phyloP scores from a whole-genome alignment of 2,113 vertebrate genomes.

The Serinus canaria region DNA sequence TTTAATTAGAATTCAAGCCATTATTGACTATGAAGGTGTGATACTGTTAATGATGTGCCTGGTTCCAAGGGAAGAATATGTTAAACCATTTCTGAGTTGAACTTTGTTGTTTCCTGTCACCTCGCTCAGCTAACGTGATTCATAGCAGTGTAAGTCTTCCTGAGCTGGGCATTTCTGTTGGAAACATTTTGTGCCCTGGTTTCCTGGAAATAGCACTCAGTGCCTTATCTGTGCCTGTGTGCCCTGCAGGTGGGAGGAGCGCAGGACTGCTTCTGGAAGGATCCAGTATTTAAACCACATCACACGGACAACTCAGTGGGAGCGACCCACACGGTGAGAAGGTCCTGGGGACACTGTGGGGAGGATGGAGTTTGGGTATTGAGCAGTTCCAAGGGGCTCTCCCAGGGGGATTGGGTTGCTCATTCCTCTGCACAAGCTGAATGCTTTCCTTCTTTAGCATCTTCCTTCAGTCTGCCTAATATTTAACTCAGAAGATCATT shows the following conservation, averaged over 20 bases:
- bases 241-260: conserved; percentile 90
- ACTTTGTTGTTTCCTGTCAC: conserved; percentile 45
- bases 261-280: conserved; percentile 91
- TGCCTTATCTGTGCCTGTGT: conserved; percentile 62
- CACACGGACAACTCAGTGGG: conserved; percentile 93
- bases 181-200: conserved; percentile 43
- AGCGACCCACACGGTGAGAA: conserved; percentile 89
- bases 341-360: neutral
- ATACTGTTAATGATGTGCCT: neutral
- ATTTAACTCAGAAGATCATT: neutral
- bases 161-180: conserved; percentile 49
- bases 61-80: neutral
- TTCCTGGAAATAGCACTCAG: conserved; percentile 59
- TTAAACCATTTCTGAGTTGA: conserved; percentile 11
- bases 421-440: neutral
- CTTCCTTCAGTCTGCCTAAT: neutral
- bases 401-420: neutral
- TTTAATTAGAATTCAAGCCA: neutral
- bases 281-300: conserved; percentile 97
- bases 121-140: conserved; percentile 36
- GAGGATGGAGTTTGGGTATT: neutral
- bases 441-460: neutral
- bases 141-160: conserved; percentile 34
- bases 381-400: neutral
- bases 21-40: neutral